These are phyloP conservation scores for Decapterus maruadsi DNA, from an alignment of 2,797 vertebrate species.

Conservation along the genomic window DNA sequence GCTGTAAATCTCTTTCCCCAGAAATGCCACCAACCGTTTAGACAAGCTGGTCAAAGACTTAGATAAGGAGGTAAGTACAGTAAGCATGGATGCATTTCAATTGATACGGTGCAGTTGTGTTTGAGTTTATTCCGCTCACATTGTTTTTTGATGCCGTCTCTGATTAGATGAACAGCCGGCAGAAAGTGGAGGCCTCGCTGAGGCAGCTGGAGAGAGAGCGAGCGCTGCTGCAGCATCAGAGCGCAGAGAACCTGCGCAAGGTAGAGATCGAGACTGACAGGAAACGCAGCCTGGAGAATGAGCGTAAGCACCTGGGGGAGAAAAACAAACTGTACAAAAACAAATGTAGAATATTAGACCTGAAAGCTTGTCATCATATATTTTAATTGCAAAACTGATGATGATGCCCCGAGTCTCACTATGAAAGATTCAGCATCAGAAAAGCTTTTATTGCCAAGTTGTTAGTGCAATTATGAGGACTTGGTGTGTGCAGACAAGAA, in stretches of 20 bases:
- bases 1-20: constrained; percentile 61
- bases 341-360: not conserved
- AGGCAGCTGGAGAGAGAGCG: constrained; percentile 94
- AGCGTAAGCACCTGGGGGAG: constrained; percentile 82
- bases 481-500: no score
- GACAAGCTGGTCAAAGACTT: constrained; percentile 96
- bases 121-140: not conserved
- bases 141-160: not conserved
- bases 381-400: constrained; percentile 10
- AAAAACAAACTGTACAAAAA: no score
- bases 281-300: constrained; percentile 94
- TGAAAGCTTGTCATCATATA: constrained; percentile 1
- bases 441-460: no score
- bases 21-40: constrained; percentile 90
- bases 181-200: constrained; percentile 90
- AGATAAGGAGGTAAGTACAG: constrained; percentile 95
- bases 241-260: constrained; percentile 92
- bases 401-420: not conserved
- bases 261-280: constrained; percentile 93
- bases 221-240: constrained; percentile 95
- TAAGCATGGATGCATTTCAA: constrained; percentile 14
- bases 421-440: no score
- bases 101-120: not conserved
- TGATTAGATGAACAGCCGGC: constrained; percentile 91
- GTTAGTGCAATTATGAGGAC: no score